phyloP scores from a whole-genome alignment of 2,888 invertebrate genomes.

The Temnothorax ravouxi region DNA sequence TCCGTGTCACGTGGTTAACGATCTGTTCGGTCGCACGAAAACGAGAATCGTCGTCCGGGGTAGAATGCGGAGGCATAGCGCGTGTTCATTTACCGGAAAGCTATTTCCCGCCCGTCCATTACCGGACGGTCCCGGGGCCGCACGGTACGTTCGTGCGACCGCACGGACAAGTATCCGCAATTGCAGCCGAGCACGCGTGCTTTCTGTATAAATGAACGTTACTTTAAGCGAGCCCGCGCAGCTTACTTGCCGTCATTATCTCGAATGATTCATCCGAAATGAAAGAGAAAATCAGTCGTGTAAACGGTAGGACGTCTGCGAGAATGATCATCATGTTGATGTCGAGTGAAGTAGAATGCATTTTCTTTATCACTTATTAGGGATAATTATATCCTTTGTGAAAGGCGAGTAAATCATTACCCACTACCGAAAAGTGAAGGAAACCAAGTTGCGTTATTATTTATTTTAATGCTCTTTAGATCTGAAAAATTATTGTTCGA shows the following conservation, averaged over 20 bases:
- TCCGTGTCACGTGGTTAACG: slow-evolving; percentile 76
- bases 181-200: slow-evolving; percentile 41
- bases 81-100: slow-evolving; percentile 79
- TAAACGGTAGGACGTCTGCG: neutral
- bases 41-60: slow-evolving; percentile 64
- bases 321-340: neutral
- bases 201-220: slow-evolving; percentile 15
- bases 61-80: slow-evolving; percentile 73
- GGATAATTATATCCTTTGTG: neutral
- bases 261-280: neutral
- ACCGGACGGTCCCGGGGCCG: slow-evolving; percentile 59
- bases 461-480: neutral
- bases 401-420: neutral
- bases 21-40: slow-evolving; percentile 73
- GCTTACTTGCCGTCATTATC: neutral
- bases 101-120: slow-evolving; percentile 76
- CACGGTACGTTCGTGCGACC: slow-evolving; percentile 50
- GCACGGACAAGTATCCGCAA: slow-evolving; percentile 33
- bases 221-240: slow-evolving; percentile 10
- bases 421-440: neutral
- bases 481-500: neutral
- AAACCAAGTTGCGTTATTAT: neutral
- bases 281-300: neutral
- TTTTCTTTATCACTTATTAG: neutral
- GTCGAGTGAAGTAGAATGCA: neutral